Evolutionary conservation across 1,140 invertebrate genomes (phyloP).

Genomic region (Drosophila punjabiensis): DNA sequence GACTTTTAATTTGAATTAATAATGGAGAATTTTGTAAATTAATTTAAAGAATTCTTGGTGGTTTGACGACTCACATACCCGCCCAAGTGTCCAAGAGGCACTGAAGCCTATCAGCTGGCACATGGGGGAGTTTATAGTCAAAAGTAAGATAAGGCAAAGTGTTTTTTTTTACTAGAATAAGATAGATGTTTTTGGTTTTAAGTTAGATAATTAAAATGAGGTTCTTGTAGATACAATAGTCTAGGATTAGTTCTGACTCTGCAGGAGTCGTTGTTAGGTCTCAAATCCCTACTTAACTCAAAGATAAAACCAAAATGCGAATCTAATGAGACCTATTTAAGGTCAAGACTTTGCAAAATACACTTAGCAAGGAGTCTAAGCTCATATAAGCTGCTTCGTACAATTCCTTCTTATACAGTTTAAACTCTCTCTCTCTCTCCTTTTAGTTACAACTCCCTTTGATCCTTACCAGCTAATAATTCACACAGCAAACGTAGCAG

Average conservation of each 20-base stretch:
- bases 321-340: neutral
- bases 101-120: neutral
- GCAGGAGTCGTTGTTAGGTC: neutral
- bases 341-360: neutral
- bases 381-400: neutral
- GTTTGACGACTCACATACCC: neutral
- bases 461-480: constrained; percentile 66
- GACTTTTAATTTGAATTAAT: neutral
- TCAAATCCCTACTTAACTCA: neutral
- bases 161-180: neutral
- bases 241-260: neutral
- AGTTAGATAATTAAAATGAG: neutral
- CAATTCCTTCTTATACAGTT: too few relatives aligned
- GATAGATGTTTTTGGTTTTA: neutral
- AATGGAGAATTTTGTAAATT: neutral
- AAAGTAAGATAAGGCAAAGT: neutral
- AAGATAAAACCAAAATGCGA: neutral
- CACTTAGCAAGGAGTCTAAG: neutral
- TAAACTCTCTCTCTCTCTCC: neutral
- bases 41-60: neutral
- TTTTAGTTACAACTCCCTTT: neutral
- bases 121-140: neutral
- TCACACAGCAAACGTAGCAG: constrained; percentile 55
- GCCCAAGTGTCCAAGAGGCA: neutral
- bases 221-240: neutral